Percentiles rank a stretch among this genome's conserved stretches.
phyloP scores from a whole-genome alignment of 1,140 invertebrate genomes.

The Phortica variegata region DNA sequence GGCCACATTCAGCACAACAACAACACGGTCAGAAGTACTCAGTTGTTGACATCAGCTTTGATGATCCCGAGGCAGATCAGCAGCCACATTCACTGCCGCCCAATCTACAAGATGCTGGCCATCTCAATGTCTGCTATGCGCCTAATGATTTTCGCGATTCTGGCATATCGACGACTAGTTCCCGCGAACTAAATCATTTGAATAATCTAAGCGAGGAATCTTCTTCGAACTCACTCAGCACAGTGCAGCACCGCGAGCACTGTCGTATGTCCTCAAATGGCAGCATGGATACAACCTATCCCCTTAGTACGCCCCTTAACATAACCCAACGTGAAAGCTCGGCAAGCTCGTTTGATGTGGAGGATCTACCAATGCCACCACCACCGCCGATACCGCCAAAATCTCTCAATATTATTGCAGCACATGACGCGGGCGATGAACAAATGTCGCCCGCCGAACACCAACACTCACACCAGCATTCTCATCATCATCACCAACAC shows the following conservation, averaged over 20 bases:
- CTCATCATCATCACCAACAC: constrained; percentile 20
- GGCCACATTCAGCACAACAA: constrained; percentile 31
- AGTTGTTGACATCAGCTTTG: constrained; percentile 53
- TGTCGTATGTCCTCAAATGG: constrained; percentile 46
- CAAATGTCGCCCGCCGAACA: constrained; percentile 34
- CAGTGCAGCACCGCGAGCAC: constrained; percentile 47
- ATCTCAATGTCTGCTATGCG: constrained; percentile 35
- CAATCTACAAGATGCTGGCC: constrained; percentile 32
- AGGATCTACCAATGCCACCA: constrained; percentile 46
- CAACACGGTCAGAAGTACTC: constrained; percentile 48
- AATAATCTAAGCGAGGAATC: constrained; percentile 50
- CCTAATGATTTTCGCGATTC: constrained; percentile 55
- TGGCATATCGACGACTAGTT: constrained; percentile 53
- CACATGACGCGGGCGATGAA: constrained; percentile 13
- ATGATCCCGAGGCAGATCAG: constrained; percentile 53
- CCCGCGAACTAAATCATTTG: constrained; percentile 46
- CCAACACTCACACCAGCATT: constrained; percentile 6
- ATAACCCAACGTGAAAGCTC: constrained; percentile 49
- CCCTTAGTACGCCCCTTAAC: constrained; percentile 27
- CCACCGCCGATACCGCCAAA: constrained; percentile 49
- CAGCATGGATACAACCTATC: constrained; percentile 32
- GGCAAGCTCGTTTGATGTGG: constrained; percentile 46
- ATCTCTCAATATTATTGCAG: constrained; percentile 37
- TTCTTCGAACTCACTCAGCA: constrained; percentile 33
- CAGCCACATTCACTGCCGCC: constrained; percentile 44